phyloP scores from a whole-genome alignment of 2,888 invertebrate species.

The Ashinkailepas kermadecensis region DNA sequence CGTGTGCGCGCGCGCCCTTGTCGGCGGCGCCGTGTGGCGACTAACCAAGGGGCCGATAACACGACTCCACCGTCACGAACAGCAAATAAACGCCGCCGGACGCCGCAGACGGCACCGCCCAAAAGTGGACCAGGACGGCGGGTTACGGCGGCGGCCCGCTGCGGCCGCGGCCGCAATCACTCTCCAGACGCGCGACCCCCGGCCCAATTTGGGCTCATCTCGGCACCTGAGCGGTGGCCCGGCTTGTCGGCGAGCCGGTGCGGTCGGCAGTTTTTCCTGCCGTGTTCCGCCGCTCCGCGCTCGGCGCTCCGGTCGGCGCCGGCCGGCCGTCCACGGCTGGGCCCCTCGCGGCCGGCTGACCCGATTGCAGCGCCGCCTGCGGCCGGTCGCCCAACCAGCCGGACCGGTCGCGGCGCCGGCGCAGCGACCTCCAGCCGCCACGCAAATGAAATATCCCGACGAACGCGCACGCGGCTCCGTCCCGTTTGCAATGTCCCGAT shows the following conservation, averaged over 20 bases:
- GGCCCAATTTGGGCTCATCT: not conserved
- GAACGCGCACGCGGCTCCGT: no score
- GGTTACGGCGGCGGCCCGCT: not conserved
- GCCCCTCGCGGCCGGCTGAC: not conserved
- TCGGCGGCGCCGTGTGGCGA: no score
- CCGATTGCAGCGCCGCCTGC: not conserved
- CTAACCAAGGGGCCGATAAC: no score
- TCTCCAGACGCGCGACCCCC: not conserved
- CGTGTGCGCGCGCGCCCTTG: no score
- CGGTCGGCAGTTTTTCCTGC: not conserved
- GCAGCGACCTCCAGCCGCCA: no score
- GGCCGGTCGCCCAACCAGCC: not conserved
- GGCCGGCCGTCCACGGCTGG: not conserved
- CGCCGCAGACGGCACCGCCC: not conserved
- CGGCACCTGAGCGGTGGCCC: not conserved
- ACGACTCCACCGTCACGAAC: not conserved
- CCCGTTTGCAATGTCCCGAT: no score
- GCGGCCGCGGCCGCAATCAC: not conserved
- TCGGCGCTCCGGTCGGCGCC: not conserved
- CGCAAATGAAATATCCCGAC: no score
- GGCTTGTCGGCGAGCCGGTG: not conserved
- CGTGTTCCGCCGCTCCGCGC: not conserved
- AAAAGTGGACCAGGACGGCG: not conserved
- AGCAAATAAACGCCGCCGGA: not conserved
- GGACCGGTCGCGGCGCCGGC: not conserved